A percentile compares a stretch with the other conserved stretches of the same genome.
Evolutionary conservation across 2,888 invertebrate genomes (phyloP).

Genomic region (Hirtodrosophila histrioides): DNA sequence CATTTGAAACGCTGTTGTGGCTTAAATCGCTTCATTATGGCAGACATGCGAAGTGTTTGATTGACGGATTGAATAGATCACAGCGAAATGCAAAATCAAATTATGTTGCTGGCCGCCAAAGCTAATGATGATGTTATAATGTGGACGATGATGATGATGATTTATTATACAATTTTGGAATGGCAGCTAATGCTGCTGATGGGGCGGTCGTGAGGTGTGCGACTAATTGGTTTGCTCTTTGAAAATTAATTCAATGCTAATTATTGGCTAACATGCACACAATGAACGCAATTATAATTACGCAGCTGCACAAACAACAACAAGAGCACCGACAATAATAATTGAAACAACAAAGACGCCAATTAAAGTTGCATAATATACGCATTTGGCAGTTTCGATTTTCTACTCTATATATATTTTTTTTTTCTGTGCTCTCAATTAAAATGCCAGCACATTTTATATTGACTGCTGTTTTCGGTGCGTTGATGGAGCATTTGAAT

Average conservation of each 20-base stretch:
- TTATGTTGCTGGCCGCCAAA: conserved; percentile 40
- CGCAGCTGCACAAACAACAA: conserved; percentile 28
- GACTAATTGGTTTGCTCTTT: conserved; percentile 70
- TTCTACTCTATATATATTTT: conserved; percentile 12
- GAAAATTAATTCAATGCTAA: conserved; percentile 74
- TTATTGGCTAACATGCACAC: conserved; percentile 63
- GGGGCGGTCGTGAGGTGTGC: conserved; percentile 40
- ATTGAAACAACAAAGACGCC: conserved; percentile 27
- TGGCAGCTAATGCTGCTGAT: background rate
- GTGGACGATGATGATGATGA: conserved; percentile 12
- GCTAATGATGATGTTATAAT: conserved; percentile 15
- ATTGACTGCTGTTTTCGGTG: conserved; percentile 16
- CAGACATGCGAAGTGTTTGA: conserved; percentile 57
- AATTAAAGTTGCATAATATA: conserved; percentile 62
- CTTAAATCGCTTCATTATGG: conserved; percentile 49
- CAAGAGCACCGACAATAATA: conserved; percentile 13
- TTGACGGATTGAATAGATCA: conserved; percentile 55
- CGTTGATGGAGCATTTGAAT: background rate
- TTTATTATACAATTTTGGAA: conserved; percentile 1
- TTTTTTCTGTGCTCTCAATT: conserved; percentile 46
- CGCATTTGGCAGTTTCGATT: conserved; percentile 29
- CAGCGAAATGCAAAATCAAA: conserved; percentile 64
- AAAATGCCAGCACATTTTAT: conserved; percentile 40
- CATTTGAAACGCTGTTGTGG: background rate
- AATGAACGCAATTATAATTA: conserved; percentile 68